Evolutionary conservation across 2,797 vertebrate genomes (phyloP).

Genomic region (Micropoecilia bifurca): DNA sequence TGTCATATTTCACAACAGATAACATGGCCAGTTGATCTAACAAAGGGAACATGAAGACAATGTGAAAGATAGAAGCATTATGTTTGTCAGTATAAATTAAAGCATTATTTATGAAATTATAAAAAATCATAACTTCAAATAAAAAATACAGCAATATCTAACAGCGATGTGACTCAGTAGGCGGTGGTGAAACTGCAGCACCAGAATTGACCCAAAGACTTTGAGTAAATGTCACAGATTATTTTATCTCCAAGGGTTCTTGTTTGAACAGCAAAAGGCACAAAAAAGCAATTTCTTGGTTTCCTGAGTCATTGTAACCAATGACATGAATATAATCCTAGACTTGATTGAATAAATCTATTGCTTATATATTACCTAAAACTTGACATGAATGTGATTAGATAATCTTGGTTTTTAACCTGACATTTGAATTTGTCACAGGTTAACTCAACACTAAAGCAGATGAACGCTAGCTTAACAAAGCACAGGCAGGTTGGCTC

Average conservation of each 20-base stretch:
- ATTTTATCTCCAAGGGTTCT: background rate
- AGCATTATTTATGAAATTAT: background rate
- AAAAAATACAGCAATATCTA: background rate
- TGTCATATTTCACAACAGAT: too few species aligned
- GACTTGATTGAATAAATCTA: background rate
- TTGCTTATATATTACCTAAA: background rate
- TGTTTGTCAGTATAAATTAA: background rate
- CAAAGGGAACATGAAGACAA: background rate
- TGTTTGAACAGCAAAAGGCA: background rate
- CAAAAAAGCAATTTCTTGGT: background rate
- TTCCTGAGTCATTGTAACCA: background rate
- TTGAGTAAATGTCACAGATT: background rate
- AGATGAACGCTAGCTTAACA: background rate
- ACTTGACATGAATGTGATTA: background rate
- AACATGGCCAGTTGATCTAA: background rate
- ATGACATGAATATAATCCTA: background rate
- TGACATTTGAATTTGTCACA: background rate
- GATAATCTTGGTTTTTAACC: background rate
- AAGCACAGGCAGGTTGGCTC: background rate
- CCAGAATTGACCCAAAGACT: background rate
- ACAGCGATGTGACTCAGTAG: background rate
- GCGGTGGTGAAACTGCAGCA: background rate
- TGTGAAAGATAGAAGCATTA: background rate
- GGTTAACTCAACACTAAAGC: background rate
- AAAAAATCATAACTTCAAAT: background rate